Percentiles rank a stretch among this genome's conserved stretches.
Evolutionary conservation across 2,888 invertebrate species (phyloP).

Genomic region (Stenolophus ochropezus): DNA sequence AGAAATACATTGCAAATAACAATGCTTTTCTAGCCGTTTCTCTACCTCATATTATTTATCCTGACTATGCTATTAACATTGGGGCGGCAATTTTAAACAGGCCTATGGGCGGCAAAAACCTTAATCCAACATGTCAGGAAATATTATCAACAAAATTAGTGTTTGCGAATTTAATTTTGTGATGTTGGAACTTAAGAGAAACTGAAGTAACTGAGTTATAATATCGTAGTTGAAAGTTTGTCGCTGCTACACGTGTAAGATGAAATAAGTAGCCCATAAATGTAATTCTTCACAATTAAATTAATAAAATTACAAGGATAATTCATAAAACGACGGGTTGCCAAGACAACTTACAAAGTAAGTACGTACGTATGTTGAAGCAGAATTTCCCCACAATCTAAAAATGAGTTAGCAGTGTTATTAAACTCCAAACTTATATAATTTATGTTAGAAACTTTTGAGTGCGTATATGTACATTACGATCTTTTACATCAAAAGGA

Average conservation of each 20-base stretch:
- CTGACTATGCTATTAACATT: too few species aligned
- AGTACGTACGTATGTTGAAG: not conserved
- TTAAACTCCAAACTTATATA: slow-evolving; percentile 23
- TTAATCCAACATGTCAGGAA: too few species aligned
- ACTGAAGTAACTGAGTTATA: slow-evolving; percentile 15
- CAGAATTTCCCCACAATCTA: slow-evolving; percentile 2
- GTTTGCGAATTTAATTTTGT: slow-evolving; percentile 11
- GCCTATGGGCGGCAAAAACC: too few species aligned
- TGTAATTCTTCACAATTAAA: slow-evolving; percentile 27
- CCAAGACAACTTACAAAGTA: slow-evolving; percentile 7
- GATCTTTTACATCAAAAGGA: not conserved
- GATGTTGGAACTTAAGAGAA: slow-evolving; percentile 16
- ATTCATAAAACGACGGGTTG: slow-evolving; percentile 10
- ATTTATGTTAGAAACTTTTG: slow-evolving; percentile 18
- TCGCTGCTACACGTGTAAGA: slow-evolving; percentile 23
- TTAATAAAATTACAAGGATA: slow-evolving; percentile 24
- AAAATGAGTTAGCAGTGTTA: slow-evolving; percentile 20
- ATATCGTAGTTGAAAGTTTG: slow-evolving; percentile 15
- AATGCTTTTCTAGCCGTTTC: too few species aligned
- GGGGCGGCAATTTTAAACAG: too few species aligned
- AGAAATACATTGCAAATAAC: too few species aligned
- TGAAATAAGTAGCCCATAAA: not conserved
- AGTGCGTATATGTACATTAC: slow-evolving; percentile 9
- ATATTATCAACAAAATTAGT: not conserved
- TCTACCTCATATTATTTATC: too few species aligned